Percentiles rank a stretch among this genome's conserved stretches.
Evolutionary conservation across 1,140 invertebrate genomes (phyloP).

Genomic region (Drosophila kepulauana): DNA sequence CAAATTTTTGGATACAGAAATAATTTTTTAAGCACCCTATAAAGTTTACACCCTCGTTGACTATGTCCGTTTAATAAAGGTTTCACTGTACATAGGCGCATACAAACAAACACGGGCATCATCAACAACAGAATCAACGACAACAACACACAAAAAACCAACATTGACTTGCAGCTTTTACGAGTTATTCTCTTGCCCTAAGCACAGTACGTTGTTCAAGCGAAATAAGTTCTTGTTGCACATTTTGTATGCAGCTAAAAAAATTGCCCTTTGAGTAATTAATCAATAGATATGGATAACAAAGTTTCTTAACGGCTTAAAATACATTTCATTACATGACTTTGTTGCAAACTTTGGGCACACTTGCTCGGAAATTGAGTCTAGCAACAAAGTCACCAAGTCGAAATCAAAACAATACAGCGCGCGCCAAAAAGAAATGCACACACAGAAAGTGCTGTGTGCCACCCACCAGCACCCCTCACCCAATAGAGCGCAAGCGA

Average conservation of each 20-base stretch:
- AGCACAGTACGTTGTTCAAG: constrained; percentile 27
- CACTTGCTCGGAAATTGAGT: neutral
- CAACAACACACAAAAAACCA: constrained; percentile 30
- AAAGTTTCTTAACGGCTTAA: neutral
- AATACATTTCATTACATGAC: neutral
- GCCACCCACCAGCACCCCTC: constrained; percentile 44
- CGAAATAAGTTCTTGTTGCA: neutral
- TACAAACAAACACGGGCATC: constrained; percentile 20
- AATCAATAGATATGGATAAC: neutral
- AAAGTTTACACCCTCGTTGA: too few species aligned
- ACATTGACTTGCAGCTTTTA: constrained; percentile 57
- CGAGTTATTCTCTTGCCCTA: constrained; percentile 14
- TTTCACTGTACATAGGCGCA: constrained; percentile 21
- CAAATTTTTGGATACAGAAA: too few species aligned
- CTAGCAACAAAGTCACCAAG: constrained; percentile 15
- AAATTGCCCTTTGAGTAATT: neutral
- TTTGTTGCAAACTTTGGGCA: constrained; percentile 11
- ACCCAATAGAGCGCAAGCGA: neutral
- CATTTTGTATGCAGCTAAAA: neutral
- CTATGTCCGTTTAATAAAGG: too few species aligned
- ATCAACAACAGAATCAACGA: constrained; percentile 10
- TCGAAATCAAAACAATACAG: constrained; percentile 67
- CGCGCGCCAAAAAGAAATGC: constrained; percentile 48
- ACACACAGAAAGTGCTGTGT: constrained; percentile 42
- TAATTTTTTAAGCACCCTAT: too few species aligned